Conservation (phyloP, 2,888 invertebrate species). For the Limenitis camilla region DNA sequence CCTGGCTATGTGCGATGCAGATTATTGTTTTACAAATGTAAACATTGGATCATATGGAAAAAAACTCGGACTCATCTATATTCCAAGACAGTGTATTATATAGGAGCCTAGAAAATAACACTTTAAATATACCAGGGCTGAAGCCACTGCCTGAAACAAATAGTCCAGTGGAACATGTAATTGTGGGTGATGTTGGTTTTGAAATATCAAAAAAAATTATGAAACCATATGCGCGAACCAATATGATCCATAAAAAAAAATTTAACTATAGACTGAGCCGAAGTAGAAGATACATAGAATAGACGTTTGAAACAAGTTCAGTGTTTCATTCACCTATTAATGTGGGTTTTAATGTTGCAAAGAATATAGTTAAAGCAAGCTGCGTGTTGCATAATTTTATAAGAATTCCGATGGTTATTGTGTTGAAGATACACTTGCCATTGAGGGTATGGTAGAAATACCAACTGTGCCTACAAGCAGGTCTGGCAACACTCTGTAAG, state of each 20-base stretch:
- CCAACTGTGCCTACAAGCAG: background rate
- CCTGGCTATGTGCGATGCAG: slow-evolving; percentile 31
- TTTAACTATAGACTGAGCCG: slow-evolving; percentile 13
- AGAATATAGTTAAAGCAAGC: slow-evolving; percentile 29
- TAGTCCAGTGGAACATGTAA: slow-evolving; percentile 27
- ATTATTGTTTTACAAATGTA: slow-evolving; percentile 32
- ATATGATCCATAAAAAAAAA: slow-evolving; percentile 3
- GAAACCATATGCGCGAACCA: slow-evolving; percentile 10
- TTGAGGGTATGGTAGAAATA: slow-evolving; percentile 22
- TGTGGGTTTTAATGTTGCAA: slow-evolving; percentile 25
- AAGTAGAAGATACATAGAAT: slow-evolving; percentile 27
- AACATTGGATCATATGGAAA: slow-evolving; percentile 32
- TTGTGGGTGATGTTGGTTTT: slow-evolving; percentile 32
- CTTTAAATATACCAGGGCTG: slow-evolving; percentile 24
- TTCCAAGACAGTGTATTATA: slow-evolving; percentile 24
- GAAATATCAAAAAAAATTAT: no score
- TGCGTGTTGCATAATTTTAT: slow-evolving; percentile 27
- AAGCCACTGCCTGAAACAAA: slow-evolving; percentile 30
- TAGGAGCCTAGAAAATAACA: slow-evolving; percentile 24
- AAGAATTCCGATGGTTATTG: slow-evolving; percentile 26
- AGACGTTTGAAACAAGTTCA: slow-evolving; percentile 31
- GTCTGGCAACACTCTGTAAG: no score
- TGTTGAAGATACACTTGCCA: no score
- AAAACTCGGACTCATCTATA: slow-evolving; percentile 30
- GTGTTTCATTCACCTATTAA: slow-evolving; percentile 30